phyloP scores from a whole-genome alignment of 2,888 invertebrate species.

The Clunio marinus region DNA sequence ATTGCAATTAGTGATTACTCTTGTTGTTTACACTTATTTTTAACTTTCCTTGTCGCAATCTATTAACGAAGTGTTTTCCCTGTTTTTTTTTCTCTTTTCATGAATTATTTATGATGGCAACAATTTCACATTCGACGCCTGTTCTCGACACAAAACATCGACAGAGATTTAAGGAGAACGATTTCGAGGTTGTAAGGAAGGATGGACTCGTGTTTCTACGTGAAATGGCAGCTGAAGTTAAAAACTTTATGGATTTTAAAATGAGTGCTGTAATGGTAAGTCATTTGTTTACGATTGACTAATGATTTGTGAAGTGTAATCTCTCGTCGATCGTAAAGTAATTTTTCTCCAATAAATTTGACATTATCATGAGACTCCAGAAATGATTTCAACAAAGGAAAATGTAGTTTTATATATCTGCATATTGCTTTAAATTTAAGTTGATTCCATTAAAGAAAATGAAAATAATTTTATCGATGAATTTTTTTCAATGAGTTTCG shows the following conservation, averaged over 20 bases:
- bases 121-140: constrained; percentile 14
- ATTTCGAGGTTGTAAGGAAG: constrained; percentile 73
- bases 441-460: constrained; percentile 16
- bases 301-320: constrained; percentile 5
- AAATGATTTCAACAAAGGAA: too few species aligned
- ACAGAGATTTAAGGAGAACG: constrained; percentile 76
- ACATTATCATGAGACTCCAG: constrained; percentile 16
- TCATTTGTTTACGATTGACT: constrained; percentile 42
- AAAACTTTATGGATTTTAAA: constrained; percentile 91
- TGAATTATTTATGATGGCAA: constrained; percentile 39
- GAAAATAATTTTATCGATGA: too few species aligned
- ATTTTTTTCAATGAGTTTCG: too few species aligned
- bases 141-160: constrained; percentile 6
- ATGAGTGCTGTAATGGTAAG: constrained; percentile 87
- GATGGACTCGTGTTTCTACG: constrained; percentile 80
- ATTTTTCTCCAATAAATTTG: neutral
- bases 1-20: constrained; percentile 37
- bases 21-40: constrained; percentile 34
- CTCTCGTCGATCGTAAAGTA: neutral
- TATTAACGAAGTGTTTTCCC: constrained; percentile 23
- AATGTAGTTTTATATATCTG: too few species aligned
- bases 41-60: neutral
- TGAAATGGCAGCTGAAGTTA: constrained; percentile 84
- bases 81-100: constrained; percentile 21
- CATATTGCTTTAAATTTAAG: too few species aligned